phyloP scores from a whole-genome alignment of 2,113 vertebrate species.

The Malurus alboscapulatus region DNA sequence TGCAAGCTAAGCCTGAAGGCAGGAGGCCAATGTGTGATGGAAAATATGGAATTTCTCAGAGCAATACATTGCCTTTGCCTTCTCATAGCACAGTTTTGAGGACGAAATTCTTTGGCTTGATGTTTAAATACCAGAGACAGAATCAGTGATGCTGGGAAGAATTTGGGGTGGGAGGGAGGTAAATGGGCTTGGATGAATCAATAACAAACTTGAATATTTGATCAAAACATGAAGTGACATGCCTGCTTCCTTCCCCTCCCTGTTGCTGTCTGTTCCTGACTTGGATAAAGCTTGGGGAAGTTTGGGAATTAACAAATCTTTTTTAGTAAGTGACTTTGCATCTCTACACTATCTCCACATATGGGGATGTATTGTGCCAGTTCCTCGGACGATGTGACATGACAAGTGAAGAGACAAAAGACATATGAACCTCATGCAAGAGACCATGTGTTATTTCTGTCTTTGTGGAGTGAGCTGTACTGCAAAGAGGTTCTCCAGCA shows the following conservation, averaged over 20 bases:
- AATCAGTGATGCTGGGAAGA: conserved; percentile 19
- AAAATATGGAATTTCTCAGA: neutral
- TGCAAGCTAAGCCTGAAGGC: conserved; percentile 33
- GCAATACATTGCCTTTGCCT: neutral
- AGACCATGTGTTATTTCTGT: neutral
- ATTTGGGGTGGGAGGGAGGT: neutral
- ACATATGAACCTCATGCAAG: neutral
- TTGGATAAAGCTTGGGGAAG: neutral
- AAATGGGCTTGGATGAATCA: conserved; percentile 28
- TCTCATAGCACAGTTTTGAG: neutral
- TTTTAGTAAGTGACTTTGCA: neutral
- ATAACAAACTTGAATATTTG: conserved; percentile 19
- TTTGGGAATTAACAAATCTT: neutral
- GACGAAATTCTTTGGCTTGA: neutral
- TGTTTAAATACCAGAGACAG: neutral
- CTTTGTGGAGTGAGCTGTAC: neutral
- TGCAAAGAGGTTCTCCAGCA: neutral
- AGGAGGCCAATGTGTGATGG: neutral
- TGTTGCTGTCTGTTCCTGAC: neutral
- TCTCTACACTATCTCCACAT: neutral
- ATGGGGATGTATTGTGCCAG: neutral
- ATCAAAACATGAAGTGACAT: conserved; percentile 33
- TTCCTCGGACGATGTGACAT: neutral
- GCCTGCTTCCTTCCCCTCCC: neutral
- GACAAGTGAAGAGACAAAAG: neutral